These are phyloP conservation scores for Hydropotes inermis DNA, from an alignment of 2,113 vertebrate genomes.

Conservation along the genomic window DNA sequence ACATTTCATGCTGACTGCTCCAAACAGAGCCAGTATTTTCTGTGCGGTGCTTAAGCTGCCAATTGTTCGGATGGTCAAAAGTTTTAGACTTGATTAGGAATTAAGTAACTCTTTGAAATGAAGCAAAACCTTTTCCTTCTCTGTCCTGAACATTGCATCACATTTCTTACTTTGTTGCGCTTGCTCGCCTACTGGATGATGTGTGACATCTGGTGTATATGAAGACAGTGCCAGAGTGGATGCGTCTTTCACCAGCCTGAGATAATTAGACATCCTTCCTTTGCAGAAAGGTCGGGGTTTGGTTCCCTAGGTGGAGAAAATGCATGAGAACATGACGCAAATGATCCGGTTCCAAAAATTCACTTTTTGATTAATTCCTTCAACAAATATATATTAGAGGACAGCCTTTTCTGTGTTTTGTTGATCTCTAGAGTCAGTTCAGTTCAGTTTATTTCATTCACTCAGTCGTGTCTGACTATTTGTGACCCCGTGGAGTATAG, in stretches of 20 bases:
- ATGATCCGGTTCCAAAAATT: not conserved
- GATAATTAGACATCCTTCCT: not conserved
- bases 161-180: not conserved
- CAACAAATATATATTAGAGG: slow-evolving; percentile 29
- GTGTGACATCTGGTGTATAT: not conserved
- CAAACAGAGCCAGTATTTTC: slow-evolving; percentile 38
- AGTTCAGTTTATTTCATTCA: not conserved
- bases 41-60: not conserved
- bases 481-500: not conserved
- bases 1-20: slow-evolving; percentile 60
- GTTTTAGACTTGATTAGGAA: slow-evolving; percentile 2
- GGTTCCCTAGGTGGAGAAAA: slow-evolving; percentile 21
- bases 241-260: not conserved
- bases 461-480: not conserved
- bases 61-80: not conserved
- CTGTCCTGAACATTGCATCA: too few species aligned
- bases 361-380: slow-evolving; percentile 17
- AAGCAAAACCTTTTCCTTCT: not conserved
- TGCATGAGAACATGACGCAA: not conserved
- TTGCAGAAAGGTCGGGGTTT: not conserved
- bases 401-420: slow-evolving; percentile 11
- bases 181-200: not conserved
- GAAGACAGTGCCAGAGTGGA: not conserved
- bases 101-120: not conserved
- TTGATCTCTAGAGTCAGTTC: not conserved